Evolutionary conservation across 2,113 vertebrate species (phyloP).

Genomic region (Megaceryle torquata): DNA sequence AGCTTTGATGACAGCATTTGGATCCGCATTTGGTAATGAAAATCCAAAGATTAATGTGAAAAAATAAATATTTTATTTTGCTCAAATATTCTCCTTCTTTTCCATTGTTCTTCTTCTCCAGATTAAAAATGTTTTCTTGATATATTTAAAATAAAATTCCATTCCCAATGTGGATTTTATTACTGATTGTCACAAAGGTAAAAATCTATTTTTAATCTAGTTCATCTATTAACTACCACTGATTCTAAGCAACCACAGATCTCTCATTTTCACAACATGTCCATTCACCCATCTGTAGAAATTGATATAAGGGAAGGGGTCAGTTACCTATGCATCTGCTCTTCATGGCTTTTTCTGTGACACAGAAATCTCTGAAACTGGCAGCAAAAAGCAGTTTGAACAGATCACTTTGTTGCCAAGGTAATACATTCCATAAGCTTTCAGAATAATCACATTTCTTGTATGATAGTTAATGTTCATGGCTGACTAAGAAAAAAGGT

Average conservation of each 20-base stretch:
- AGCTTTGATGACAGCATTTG: not conserved
- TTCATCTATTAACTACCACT: not conserved
- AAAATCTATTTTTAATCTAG: not conserved
- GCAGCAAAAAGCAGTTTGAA: not conserved
- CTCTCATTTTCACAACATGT: not conserved
- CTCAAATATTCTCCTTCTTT: not conserved
- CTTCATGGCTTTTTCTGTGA: not conserved
- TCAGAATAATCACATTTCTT: slow-evolving; percentile 40
- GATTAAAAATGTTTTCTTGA: not conserved
- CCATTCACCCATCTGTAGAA: not conserved
- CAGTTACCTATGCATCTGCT: not conserved
- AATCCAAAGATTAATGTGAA: not conserved
- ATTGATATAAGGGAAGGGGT: not conserved
- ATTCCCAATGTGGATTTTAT: not conserved
- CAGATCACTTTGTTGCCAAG: slow-evolving; percentile 30
- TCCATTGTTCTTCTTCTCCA: not conserved
- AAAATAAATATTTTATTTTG: not conserved
- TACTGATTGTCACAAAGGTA: not conserved
- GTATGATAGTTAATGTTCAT: not conserved
- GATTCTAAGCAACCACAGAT: not conserved
- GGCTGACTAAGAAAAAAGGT: not conserved
- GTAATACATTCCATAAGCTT: slow-evolving; percentile 16
- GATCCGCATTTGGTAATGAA: not conserved
- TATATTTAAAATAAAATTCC: not conserved
- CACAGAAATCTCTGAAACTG: slow-evolving; percentile 11